Evolutionary conservation across 2,113 vertebrate genomes (phyloP).

Genomic region (Scalopus aquaticus): DNA sequence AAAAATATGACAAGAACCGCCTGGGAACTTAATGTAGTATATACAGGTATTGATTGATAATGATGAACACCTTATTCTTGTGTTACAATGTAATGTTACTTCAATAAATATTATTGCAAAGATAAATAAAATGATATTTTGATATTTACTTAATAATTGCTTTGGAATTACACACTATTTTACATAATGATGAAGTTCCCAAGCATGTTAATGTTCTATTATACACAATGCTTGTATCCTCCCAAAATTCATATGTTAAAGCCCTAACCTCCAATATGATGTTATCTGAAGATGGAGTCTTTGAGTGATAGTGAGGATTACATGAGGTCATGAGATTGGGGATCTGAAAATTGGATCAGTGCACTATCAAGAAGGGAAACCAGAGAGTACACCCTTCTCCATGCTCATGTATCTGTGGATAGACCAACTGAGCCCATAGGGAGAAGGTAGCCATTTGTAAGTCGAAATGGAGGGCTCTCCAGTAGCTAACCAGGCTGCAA

Average conservation of each 20-base stretch:
- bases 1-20: neutral
- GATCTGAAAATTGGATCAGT: neutral
- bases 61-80: too few relatives aligned
- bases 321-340: neutral
- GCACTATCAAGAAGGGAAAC: neutral
- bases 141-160: neutral
- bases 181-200: neutral
- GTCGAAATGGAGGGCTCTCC: neutral
- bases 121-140: neutral
- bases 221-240: neutral
- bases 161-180: neutral
- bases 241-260: neutral
- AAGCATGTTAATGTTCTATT: neutral
- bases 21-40: neutral
- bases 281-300: neutral
- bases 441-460: neutral
- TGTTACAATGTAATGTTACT: too few relatives aligned
- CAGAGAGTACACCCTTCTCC: neutral
- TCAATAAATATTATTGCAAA: too few relatives aligned
- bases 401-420: neutral
- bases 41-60: too few relatives aligned
- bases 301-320: neutral
- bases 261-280: neutral
- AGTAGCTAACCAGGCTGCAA: neutral
- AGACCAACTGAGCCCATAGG: too few relatives aligned